Evolutionary conservation across 2,888 invertebrate genomes (phyloP), one percentile per base, ranked within the genome.

Genomic region (Brachyptera putata): DNA sequence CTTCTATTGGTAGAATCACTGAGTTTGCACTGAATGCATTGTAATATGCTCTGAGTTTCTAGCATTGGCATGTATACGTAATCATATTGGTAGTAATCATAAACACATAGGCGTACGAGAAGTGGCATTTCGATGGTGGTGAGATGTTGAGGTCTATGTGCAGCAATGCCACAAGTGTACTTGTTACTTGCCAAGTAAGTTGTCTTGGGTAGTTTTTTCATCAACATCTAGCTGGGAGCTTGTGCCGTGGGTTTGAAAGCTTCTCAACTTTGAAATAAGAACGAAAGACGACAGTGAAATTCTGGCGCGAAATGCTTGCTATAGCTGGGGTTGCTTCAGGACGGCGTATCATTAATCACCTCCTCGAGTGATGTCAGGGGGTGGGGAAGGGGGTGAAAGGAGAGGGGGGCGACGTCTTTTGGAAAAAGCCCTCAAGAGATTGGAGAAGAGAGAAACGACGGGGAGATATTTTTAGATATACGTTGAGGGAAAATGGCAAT

Each of bases 391-490:
- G 43, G 14, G 43, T 16, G 53, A 21, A 24, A 3, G 36, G 30
- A 3, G 26, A 16, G 16, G 53, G 53, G 53, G 36, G 36, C 36
- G 53, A 34, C 36, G 53, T 53, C 53, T 53, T 53, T 53, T 53
- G 53, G 53, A 53, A 53, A 53, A 53, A 53, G 34, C 53, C 53
- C 53, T 53, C 53, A 36, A 53, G 53, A 53, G 53, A 53, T 53
- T 53, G 53, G 53, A 53, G 53, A 53, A 53, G 53, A 53, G 53
- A 53, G 53, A 53, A 25, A 36, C 53, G 53, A 30, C 36, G 53
- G 34, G 36, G 36, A 53, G 53, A 53, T 53, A 53, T 53, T 53
- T 53, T 53, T 53, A 53, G 53, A 53, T 53, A n/a, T n/a, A 36
- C 34, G 30, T 34, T 18, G 53, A 36, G 37, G 34, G 53, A 16